phyloP scores from a whole-genome alignment of 2,113 vertebrate genomes.

The Brachionichthys hirsutus region DNA sequence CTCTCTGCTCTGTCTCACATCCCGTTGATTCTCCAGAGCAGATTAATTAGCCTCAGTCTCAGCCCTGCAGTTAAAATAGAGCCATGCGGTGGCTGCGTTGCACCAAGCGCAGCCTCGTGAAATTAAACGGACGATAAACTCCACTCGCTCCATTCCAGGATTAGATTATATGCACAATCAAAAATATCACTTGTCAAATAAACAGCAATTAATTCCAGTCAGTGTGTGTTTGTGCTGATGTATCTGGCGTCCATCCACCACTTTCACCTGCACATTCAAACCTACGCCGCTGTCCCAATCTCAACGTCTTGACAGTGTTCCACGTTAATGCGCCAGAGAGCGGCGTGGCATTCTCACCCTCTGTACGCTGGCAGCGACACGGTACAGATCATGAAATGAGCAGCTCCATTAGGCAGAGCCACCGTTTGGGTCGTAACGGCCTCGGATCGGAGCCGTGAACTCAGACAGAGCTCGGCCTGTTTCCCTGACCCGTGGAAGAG shows the following conservation, averaged over 20 bases:
- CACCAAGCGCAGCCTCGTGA: background rate
- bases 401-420: slow-evolving; percentile 50
- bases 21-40: slow-evolving; percentile 4
- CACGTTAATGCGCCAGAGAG: slow-evolving; percentile 24
- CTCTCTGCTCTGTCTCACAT: slow-evolving; percentile 26
- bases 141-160: slow-evolving; percentile 1
- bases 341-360: slow-evolving; percentile 28
- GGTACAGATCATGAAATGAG: slow-evolving; percentile 62
- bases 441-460: slow-evolving; percentile 27
- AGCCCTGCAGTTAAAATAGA: background rate
- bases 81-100: slow-evolving; percentile 13
- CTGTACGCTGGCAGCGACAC: slow-evolving; percentile 34
- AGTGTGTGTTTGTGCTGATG: background rate
- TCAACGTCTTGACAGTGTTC: slow-evolving; percentile 42
- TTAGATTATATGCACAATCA: slow-evolving; percentile 3
- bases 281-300: slow-evolving; percentile 15
- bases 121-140: background rate
- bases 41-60: slow-evolving; percentile 21
- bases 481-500: slow-evolving; percentile 30
- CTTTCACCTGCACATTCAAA: slow-evolving; percentile 16
- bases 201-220: background rate
- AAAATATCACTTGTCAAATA: background rate
- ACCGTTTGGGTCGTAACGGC: slow-evolving; percentile 21
- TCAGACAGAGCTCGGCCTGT: slow-evolving; percentile 67
- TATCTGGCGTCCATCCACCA: background rate